Evolutionary conservation across 2,888 invertebrate genomes (phyloP), one percentile per base, ranked within the genome.

Genomic region (Acleris holmiana): DNA sequence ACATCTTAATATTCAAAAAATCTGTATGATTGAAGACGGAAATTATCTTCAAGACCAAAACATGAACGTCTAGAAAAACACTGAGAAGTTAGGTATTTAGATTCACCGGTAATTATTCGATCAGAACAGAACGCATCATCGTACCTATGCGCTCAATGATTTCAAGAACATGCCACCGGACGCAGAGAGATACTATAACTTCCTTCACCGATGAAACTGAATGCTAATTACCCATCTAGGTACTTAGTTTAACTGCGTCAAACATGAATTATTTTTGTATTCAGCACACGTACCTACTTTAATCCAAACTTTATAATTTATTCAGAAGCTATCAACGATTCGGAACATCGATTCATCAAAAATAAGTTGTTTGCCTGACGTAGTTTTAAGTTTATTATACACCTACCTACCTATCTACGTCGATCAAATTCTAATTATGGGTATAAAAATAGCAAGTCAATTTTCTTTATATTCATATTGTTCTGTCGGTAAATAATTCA

Each of bases 151-250:
- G 41, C 21, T 5, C n/a, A 41, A 40, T n/a, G 17, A 7, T 49
- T 49, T 54, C 48, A 65, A 65, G 54, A 65, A 60, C 65, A 65
- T 46, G 35, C 21, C 21, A 55, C 44, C 60, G 65, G 65, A 65
- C 8, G 49, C 48, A 48, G n/a, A 55, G 50, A 60, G 55, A 41
- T 44, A 55, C 60, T 54, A 65, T 41, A 23, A 55, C 55, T 60
- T 65, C 65, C 65, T 49, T 59, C 59, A 44, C 50, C 35, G 44
- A 55, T 54, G 17, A 53, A 58, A 64, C 51, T 40, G 51, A 50
- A 23, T 44, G 29, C 49, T n/a, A 41, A 25, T 47, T 48, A 48
- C 10, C 15, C 10, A 53, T 55, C 44, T 46, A 48, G 2, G 18
- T 49, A 48, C 23, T 50, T 19, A 25, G 25, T 15, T 44, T 21